Percentiles rank a stretch among this genome's conserved stretches.
Conservation (phyloP, 2,888 invertebrate genomes). For the Watsonalla cultraria region DNA sequence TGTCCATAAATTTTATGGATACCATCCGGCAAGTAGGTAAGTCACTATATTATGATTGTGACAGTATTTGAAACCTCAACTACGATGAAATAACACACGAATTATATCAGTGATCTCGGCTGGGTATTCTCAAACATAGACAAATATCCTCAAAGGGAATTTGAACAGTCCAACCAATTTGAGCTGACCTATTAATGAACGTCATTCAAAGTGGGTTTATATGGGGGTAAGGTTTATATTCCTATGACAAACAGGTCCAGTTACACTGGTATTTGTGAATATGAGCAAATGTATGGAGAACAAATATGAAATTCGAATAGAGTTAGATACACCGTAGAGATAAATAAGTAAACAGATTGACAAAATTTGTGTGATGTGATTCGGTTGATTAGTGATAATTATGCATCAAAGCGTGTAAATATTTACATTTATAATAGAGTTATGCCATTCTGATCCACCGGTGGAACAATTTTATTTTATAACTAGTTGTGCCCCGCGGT, state of each 20-base stretch:
- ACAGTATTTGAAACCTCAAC: not conserved
- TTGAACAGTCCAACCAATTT: constrained; percentile 9
- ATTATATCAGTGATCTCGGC: constrained; percentile 11
- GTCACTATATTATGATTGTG: no score
- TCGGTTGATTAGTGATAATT: no score
- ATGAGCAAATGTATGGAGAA: constrained; percentile 17
- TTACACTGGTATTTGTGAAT: not conserved
- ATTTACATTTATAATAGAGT: no score
- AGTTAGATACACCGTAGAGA: constrained; percentile 7
- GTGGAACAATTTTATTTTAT: no score
- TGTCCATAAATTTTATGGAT: no score
- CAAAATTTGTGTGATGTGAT: constrained; percentile 1
- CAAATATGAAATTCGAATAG: constrained; percentile 26
- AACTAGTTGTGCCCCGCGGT: no score
- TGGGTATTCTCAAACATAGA: constrained; percentile 4
- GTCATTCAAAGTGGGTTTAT: not conserved
- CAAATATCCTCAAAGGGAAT: constrained; percentile 30
- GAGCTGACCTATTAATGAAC: not conserved
- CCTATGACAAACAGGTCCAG: constrained; percentile 19
- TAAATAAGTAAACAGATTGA: constrained; percentile 17
- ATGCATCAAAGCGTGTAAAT: no score
- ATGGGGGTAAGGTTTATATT: not conserved
- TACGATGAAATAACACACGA: not conserved
- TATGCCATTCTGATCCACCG: no score
- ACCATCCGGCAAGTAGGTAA: no score